Evolutionary conservation across 1,140 invertebrate genomes (phyloP).

Genomic region (Coenobita brevimanus): DNA sequence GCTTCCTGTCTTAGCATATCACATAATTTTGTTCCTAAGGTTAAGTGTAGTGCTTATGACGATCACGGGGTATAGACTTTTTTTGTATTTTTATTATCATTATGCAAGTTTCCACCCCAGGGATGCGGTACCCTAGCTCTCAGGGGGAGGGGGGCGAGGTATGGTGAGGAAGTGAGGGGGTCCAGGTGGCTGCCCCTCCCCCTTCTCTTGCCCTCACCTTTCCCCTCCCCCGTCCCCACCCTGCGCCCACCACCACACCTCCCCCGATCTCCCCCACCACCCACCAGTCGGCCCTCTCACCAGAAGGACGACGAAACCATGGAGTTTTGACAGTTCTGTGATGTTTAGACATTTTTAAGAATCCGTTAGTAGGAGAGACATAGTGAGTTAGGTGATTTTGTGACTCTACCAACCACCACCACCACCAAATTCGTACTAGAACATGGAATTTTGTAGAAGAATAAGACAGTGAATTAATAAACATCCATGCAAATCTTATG

Average conservation of each 20-base stretch:
- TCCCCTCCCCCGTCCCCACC: too few relatives aligned
- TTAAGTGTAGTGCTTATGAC: constrained; percentile 22
- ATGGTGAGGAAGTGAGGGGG: constrained; percentile 9
- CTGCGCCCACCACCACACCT: not conserved
- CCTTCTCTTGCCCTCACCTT: too few relatives aligned
- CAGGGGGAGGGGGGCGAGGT: not conserved
- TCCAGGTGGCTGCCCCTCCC: too few relatives aligned
- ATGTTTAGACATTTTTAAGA: constrained; percentile 65
- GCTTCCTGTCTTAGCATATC: constrained; percentile 59
- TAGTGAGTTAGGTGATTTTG: constrained; percentile 28
- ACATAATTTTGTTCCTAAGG: constrained; percentile 31
- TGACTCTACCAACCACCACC: not conserved
- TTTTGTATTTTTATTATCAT: too few relatives aligned
- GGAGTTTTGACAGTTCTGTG: constrained; percentile 60
- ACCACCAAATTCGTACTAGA: not conserved
- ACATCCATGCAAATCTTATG: too few relatives aligned
- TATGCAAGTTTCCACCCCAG: too few relatives aligned
- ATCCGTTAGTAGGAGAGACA: constrained; percentile 15
- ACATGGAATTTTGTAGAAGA: too few relatives aligned
- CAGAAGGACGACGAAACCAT: constrained; percentile 32
- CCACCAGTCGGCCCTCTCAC: not conserved
- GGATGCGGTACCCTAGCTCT: too few relatives aligned
- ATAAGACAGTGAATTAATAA: too few relatives aligned
- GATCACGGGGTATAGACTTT: too few relatives aligned
- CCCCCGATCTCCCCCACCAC: constrained; percentile 22